These are phyloP conservation scores for Pantelozetes paolii DNA, from an alignment of 2,888 invertebrate genomes.

Conservation along the genomic window DNA sequence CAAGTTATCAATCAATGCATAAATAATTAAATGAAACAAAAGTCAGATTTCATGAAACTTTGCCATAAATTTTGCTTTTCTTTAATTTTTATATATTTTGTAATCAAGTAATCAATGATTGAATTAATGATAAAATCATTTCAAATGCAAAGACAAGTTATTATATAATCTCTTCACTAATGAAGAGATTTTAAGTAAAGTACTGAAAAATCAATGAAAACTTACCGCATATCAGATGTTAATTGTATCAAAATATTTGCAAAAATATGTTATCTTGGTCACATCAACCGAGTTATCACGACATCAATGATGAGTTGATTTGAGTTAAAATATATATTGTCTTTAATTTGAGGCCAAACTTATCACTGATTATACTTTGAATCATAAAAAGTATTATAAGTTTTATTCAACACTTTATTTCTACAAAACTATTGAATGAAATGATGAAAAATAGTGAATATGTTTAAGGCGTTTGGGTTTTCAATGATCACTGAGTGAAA, in stretches of 20 bases:
- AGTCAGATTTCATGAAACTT: no score
- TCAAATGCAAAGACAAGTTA: no score
- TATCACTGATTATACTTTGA: constrained; percentile 11
- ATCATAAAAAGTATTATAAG: neutral
- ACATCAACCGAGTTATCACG: constrained; percentile 22
- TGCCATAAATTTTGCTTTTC: no score
- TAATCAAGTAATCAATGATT: no score
- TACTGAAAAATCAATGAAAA: neutral
- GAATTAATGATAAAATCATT: no score
- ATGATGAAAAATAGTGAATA: constrained; percentile 2
- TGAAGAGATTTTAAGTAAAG: neutral
- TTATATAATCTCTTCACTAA: no score
- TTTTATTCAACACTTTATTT: neutral
- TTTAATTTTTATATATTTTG: no score
- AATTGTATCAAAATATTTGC: neutral
- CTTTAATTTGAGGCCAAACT: constrained; percentile 21
- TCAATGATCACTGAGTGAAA: constrained; percentile 6
- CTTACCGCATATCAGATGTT: constrained; percentile 18
- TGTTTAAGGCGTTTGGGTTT: neutral
- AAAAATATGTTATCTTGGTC: neutral
- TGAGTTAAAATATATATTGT: neutral
- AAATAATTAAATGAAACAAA: no score
- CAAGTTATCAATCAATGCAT: no score
- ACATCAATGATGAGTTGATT: constrained; percentile 11
- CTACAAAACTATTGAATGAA: constrained; percentile 19